These are phyloP conservation scores for Drosophila stalkeri DNA, from an alignment of 2,888 invertebrate species.

Conservation along the genomic window DNA sequence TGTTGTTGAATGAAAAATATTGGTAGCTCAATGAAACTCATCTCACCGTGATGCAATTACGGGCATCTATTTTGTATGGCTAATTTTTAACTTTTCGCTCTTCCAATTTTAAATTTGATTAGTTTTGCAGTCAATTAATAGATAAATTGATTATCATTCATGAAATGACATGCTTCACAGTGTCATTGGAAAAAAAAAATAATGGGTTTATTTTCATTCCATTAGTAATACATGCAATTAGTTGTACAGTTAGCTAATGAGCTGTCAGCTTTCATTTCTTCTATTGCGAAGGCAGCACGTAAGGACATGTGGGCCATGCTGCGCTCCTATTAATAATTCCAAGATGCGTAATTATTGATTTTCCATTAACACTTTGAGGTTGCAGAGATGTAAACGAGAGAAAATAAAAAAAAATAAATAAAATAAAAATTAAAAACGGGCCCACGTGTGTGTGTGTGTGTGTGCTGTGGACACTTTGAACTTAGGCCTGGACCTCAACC, in stretches of 20 bases:
- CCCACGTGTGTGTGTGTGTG: slow-evolving; percentile 41
- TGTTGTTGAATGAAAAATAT: not conserved
- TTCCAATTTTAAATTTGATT: not conserved
- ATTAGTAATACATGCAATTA: slow-evolving; percentile 30
- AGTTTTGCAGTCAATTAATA: not conserved
- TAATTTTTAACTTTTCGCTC: not conserved
- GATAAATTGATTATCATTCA: not conserved
- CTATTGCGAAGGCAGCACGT: slow-evolving; percentile 5
- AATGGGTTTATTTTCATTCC: not conserved
- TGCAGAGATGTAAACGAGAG: slow-evolving; percentile 41
- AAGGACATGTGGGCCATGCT: slow-evolving; percentile 27
- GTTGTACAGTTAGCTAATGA: slow-evolving; percentile 22
- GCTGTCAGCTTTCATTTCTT: slow-evolving; percentile 10
- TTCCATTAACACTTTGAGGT: slow-evolving; percentile 75
- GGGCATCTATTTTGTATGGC: not conserved
- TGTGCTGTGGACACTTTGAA: slow-evolving; percentile 66
- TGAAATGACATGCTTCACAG: not conserved
- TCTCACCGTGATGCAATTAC: not conserved
- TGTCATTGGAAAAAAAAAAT: not conserved
- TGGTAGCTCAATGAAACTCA: not conserved
- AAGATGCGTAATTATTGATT: slow-evolving; percentile 83
- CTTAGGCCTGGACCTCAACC: slow-evolving; percentile 63
- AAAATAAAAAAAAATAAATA: slow-evolving; percentile 27
- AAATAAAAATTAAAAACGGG: slow-evolving; percentile 18
- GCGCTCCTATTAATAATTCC: slow-evolving; percentile 74